Conservation (phyloP, 2,113 vertebrate genomes). For the Salminus brasiliensis region DNA sequence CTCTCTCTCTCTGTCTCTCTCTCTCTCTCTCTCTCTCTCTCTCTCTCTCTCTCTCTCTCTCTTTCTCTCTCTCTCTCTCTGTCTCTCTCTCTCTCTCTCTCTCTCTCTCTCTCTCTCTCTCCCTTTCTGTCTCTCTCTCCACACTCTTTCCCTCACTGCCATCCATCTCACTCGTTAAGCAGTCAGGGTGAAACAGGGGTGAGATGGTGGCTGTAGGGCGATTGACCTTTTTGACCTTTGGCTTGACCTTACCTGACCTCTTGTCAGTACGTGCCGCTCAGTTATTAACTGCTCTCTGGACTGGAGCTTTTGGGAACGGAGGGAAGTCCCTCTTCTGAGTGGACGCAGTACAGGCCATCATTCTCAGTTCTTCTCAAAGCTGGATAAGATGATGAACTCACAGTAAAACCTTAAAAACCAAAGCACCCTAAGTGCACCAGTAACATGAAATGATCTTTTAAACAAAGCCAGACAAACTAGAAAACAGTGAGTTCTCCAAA, state of each 20-base stretch:
- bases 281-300: background rate
- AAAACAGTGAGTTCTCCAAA: too few relatives aligned
- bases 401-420: too few relatives aligned
- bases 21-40: too few relatives aligned
- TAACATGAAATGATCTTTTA: too few relatives aligned
- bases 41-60: too few relatives aligned
- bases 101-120: background rate
- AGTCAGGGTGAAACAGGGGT: background rate
- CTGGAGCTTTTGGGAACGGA: background rate
- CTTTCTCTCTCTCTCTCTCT: too few relatives aligned
- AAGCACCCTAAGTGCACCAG: too few relatives aligned
- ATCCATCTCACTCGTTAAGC: constrained; percentile 22
- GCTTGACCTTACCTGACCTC: constrained; percentile 44
- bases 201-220: background rate
- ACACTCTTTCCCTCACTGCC: too few relatives aligned
- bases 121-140: background rate
- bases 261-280: constrained; percentile 6
- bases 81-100: too few relatives aligned
- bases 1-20: too few relatives aligned
- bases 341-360: background rate
- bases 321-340: background rate
- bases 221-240: constrained; percentile 40
- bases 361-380: background rate
- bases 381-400: too few relatives aligned
- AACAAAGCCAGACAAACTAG: too few relatives aligned